Evolutionary conservation across 2,797 vertebrate genomes (phyloP).

Genomic region (Pipistrellus kuhlii): DNA sequence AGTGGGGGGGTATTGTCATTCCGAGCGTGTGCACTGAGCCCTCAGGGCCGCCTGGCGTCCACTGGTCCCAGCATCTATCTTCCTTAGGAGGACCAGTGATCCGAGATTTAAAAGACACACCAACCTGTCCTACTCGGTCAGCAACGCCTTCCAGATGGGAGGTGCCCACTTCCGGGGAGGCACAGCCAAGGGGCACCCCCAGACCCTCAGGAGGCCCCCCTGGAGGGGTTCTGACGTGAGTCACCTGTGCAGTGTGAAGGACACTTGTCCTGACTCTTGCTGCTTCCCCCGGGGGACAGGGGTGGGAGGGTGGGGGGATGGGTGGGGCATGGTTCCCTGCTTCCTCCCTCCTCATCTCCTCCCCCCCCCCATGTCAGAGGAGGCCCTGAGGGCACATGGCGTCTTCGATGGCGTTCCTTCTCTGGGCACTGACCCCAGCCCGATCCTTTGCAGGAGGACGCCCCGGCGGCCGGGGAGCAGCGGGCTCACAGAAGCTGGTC

Average conservation of each 20-base stretch:
- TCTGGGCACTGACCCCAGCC: rapidly evolving
- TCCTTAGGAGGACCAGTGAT: background rate
- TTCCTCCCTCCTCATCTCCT: rapidly evolving
- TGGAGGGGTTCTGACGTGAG: background rate
- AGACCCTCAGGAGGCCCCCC: background rate
- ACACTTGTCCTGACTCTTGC: rapidly evolving
- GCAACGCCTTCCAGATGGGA: rapidly evolving
- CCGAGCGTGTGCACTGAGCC: background rate
- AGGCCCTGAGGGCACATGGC: rapidly evolving
- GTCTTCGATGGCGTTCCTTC: rapidly evolving
- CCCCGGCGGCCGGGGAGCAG: rapidly evolving
- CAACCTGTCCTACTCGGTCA: rapidly evolving
- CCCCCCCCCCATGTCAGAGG: background rate
- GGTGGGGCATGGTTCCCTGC: background rate
- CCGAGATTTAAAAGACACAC: rapidly evolving
- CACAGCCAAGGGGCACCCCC: rapidly evolving
- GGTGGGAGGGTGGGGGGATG: background rate
- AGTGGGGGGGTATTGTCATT: rapidly evolving
- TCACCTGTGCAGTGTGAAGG: rapidly evolving
- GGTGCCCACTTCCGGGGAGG: background rate
- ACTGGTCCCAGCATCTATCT: rapidly evolving
- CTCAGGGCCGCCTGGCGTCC: rapidly evolving
- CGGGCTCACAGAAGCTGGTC: rapidly evolving
- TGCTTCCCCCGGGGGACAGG: rapidly evolving
- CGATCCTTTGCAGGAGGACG: background rate